Evolutionary conservation across 2,113 vertebrate genomes (phyloP).

Genomic region (Lasiurus borealis): DNA sequence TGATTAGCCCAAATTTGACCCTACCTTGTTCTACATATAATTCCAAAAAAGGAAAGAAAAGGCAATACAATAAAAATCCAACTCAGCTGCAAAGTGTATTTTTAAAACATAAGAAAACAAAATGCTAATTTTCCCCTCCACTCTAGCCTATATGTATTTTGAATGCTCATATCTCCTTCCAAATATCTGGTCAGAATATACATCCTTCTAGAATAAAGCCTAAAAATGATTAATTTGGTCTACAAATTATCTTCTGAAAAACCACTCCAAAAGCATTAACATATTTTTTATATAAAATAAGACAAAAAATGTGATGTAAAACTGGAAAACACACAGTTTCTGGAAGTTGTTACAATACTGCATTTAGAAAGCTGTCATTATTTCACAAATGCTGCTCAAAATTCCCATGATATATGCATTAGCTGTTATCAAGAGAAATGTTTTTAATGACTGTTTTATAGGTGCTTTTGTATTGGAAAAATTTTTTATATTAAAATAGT

Average conservation of each 20-base stretch:
- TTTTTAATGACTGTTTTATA: slow-evolving; percentile 15
- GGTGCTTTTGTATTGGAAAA: not conserved
- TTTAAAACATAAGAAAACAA: slow-evolving; percentile 45
- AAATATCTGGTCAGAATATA: slow-evolving; percentile 58
- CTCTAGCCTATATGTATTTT: slow-evolving; percentile 34
- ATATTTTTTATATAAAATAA: slow-evolving; percentile 52
- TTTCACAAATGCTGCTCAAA: slow-evolving; percentile 47
- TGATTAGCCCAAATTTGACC: not conserved
- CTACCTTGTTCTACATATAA: not conserved
- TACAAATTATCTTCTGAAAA: slow-evolving; percentile 34
- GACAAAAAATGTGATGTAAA: slow-evolving; percentile 18
- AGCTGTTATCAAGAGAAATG: not conserved
- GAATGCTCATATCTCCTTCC: slow-evolving; percentile 28
- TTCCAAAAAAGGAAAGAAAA: not conserved
- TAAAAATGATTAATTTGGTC: not conserved
- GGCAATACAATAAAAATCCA: slow-evolving; percentile 19
- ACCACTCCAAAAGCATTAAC: slow-evolving; percentile 24
- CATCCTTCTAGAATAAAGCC: slow-evolving; percentile 22
- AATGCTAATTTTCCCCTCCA: not conserved
- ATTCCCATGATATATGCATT: slow-evolving; percentile 22
- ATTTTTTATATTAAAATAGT: not conserved
- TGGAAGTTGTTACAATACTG: not conserved
- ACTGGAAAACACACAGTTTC: slow-evolving; percentile 21
- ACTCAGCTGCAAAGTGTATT: slow-evolving; percentile 52
- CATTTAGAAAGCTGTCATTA: slow-evolving; percentile 48